A percentile compares a stretch with the other conserved stretches of the same genome.
Conservation (phyloP, 2,888 invertebrate species). For the Orthonychiurus folsomi region DNA sequence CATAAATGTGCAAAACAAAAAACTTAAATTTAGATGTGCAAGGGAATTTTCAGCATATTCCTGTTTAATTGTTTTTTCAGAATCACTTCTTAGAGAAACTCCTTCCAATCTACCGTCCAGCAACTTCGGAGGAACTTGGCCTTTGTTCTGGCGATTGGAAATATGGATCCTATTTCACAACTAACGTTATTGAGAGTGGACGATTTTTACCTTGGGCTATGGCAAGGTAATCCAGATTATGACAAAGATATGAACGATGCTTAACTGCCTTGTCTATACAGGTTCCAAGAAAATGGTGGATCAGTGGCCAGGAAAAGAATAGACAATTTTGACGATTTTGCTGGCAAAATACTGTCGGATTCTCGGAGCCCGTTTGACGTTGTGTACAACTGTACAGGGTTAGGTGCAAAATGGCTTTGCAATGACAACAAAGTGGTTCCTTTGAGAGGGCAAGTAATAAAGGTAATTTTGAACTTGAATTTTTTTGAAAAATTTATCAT, state of each 20-base stretch:
- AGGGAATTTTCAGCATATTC: no score
- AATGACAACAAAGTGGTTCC: slow-evolving; percentile 66
- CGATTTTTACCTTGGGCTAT: slow-evolving; percentile 71
- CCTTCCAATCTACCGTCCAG: slow-evolving; percentile 63
- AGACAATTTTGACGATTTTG: neutral
- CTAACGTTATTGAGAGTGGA: slow-evolving; percentile 64
- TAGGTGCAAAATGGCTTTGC: slow-evolving; percentile 70
- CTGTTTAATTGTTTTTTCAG: slow-evolving; percentile 45
- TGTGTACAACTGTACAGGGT: slow-evolving; percentile 74
- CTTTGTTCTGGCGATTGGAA: slow-evolving; percentile 67
- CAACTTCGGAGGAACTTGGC: slow-evolving; percentile 60
- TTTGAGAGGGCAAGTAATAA: slow-evolving; percentile 72
- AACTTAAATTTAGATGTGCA: no score
- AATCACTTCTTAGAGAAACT: slow-evolving; percentile 68
- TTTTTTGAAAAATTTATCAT: neutral
- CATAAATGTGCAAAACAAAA: no score
- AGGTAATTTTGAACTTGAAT: slow-evolving; percentile 47
- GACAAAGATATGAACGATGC: no score
- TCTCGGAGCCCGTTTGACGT: no score
- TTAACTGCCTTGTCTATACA: no score
- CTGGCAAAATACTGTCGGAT: no score
- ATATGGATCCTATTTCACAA: slow-evolving; percentile 72
- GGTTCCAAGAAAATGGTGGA: neutral
- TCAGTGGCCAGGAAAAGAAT: neutral
- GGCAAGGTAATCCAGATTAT: slow-evolving; percentile 51